Evolutionary conservation across 2,797 vertebrate species (phyloP), one percentile per base, ranked within the genome.

Genomic region (Mus caroli): DNA sequence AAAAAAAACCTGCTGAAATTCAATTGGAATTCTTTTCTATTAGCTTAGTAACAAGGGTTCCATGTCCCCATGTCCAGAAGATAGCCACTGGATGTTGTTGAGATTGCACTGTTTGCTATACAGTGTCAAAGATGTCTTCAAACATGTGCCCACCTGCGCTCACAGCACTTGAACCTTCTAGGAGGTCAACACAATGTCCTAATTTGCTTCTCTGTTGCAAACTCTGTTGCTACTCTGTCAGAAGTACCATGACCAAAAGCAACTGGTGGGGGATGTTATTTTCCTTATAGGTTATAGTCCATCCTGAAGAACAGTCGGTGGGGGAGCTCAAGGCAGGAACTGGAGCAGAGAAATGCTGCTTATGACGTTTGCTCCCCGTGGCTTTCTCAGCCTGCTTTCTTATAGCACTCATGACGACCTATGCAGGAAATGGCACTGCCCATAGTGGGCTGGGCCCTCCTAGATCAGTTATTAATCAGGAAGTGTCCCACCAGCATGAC

Each of bases 11-110:
- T 97, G 79, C 92, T 88, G 62, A 94, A 98, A 94, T 97, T 98
- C 96, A 98, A 64, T 4, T 95, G 96, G 87, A 97, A 90, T 98
- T 98, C 98, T 97, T 98, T 98, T 91, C 98, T 98, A 97, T 98
- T 98, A 98, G 95, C 97, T 97, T 96, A 88, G 92, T 97, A 97
- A 97, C 97, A 98, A 97, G 96, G 79, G 82, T 37, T 37, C 69
- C 19, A 37, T 3, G 12, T 28, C 24, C 91, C 97, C 95, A 91
- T 98, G 98, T 98, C 97, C 88, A 92, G 95, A 96, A 97, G 97
- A 97, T 37, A 82, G 82, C 92, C 84, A 86, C 97, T 95, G 93
- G 11, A 62, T 78, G 3, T 94, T 96, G 94, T 95, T 52, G 90
- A 97, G 97, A 96, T 97, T 95, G 88, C 8, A 34, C 92, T 91